These are phyloP conservation scores for Bufo gargarizans DNA, from an alignment of 2,113 vertebrate genomes.

Conservation along the genomic window DNA sequence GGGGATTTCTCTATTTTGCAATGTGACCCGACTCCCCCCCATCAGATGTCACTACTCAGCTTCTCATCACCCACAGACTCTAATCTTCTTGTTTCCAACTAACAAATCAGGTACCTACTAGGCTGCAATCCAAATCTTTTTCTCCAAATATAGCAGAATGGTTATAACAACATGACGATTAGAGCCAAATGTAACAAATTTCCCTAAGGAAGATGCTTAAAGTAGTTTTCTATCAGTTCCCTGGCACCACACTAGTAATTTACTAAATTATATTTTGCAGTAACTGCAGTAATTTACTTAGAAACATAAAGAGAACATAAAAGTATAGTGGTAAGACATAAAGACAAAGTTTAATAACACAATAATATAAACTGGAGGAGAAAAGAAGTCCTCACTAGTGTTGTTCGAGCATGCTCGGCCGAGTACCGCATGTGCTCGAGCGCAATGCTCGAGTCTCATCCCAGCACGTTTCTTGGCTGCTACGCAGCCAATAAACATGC, in stretches of 20 bases:
- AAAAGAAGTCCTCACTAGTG: neutral
- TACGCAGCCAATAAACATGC: no score
- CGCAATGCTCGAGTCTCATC: no score
- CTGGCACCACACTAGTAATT: conserved; percentile 45
- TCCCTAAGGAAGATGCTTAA: conserved; percentile 38
- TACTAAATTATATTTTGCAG: conserved; percentile 52
- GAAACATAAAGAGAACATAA: conserved; percentile 49
- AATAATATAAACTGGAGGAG: conserved; percentile 25
- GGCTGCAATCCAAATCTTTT: conserved; percentile 36
- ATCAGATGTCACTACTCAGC: neutral
- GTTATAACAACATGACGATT: conserved; percentile 31
- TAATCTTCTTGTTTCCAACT: conserved; percentile 2
- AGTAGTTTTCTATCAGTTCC: conserved; percentile 41
- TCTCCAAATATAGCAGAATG: conserved; percentile 37
- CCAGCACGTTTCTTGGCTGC: no score
- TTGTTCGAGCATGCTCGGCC: no score
- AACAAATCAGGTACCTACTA: conserved; percentile 43
- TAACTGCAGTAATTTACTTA: conserved; percentile 50
- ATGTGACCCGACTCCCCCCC: neutral
- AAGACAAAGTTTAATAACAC: conserved; percentile 51
- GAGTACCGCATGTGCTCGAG: no score
- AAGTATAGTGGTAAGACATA: conserved; percentile 37
- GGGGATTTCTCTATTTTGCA: neutral
- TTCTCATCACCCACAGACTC: neutral
- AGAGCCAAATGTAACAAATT: conserved; percentile 35